Evolutionary conservation across 2,797 vertebrate genomes (phyloP).

Genomic region (Basileuterus tristriatus): DNA sequence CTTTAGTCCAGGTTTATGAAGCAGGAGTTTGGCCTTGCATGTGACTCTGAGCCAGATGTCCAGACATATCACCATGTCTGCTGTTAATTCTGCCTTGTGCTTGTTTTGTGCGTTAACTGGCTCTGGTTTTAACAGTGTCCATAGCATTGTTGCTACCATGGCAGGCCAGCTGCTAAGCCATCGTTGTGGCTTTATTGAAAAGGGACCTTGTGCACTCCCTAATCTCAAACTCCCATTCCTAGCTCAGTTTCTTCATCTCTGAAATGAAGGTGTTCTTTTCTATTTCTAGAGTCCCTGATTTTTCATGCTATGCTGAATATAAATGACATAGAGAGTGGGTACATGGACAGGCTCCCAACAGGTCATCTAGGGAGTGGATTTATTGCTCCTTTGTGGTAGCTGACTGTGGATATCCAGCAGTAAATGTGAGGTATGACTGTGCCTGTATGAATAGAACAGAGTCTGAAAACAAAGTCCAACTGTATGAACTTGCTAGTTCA

Average conservation of each 20-base stretch:
- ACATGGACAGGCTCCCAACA: not conserved
- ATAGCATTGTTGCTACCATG: accelerated
- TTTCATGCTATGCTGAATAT: not conserved
- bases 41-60: not conserved
- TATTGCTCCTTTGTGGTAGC: not conserved
- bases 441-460: not conserved
- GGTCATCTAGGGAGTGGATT: not conserved
- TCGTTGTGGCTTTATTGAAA: not conserved
- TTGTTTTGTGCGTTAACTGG: not conserved
- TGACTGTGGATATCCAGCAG: not conserved
- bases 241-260: not conserved
- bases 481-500: not conserved
- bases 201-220: not conserved
- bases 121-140: not conserved
- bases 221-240: not conserved
- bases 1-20: not conserved
- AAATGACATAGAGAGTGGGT: not conserved
- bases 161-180: not conserved
- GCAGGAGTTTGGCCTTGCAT: not conserved
- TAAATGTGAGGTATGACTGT: not conserved
- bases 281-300: not conserved
- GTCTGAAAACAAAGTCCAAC: not conserved
- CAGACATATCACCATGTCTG: not conserved
- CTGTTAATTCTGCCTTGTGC: not conserved
- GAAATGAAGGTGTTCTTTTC: not conserved